phyloP scores from a whole-genome alignment of 2,888 invertebrate species.

The Leucophora obtusa region DNA sequence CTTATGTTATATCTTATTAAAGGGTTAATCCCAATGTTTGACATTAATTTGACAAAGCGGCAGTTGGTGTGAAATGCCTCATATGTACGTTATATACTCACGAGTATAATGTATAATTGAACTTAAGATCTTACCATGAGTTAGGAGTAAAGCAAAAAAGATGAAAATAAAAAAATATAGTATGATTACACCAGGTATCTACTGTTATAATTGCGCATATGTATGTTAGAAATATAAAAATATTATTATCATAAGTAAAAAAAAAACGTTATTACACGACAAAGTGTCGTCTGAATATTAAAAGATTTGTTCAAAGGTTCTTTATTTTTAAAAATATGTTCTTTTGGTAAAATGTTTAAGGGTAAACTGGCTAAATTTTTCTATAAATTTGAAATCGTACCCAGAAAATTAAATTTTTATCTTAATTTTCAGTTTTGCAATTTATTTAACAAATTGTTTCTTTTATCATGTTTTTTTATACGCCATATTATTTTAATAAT shows the following conservation, averaged over 20 bases:
- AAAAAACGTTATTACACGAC: constrained; percentile 17
- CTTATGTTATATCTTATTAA: too few species aligned
- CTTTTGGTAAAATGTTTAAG: too few species aligned
- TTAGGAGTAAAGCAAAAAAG: constrained; percentile 11
- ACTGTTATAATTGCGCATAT: constrained; percentile 35
- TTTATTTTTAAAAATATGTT: background rate
- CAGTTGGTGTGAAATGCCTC: too few species aligned
- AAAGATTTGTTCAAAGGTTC: background rate
- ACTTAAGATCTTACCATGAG: constrained; percentile 12
- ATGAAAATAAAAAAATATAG: constrained; percentile 19
- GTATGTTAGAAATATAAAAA: background rate
- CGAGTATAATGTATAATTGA: constrained; percentile 22
- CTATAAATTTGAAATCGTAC: too few species aligned
- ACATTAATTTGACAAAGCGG: too few species aligned
- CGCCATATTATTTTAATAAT: background rate
- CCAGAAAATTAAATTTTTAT: background rate
- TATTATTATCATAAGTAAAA: background rate
- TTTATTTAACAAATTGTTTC: background rate
- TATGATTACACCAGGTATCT: constrained; percentile 35
- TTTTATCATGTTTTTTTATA: background rate
- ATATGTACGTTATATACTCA: background rate
- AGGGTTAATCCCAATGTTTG: too few species aligned
- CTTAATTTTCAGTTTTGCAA: background rate
- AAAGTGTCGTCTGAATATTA: constrained; percentile 44
- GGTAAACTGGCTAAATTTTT: too few species aligned